These are phyloP conservation scores for Phenacoccus solenopsis DNA, from an alignment of 1,140 invertebrate species.

Conservation along the genomic window DNA sequence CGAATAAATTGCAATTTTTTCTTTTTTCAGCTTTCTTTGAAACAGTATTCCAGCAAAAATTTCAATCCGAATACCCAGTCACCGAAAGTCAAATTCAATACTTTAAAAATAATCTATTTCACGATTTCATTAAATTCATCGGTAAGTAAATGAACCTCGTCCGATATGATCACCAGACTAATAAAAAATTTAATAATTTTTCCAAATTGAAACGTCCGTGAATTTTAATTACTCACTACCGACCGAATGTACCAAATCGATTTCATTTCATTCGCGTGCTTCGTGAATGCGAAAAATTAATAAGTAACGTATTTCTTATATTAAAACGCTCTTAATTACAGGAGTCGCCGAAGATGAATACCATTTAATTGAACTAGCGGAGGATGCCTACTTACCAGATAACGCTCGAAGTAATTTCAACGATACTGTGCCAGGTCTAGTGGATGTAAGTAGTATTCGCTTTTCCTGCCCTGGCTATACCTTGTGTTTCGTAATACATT, in stretches of 20 bases:
- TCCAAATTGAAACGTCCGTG: background rate
- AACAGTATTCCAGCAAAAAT: background rate
- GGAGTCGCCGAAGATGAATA: background rate
- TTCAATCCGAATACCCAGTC: background rate
- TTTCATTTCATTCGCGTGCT: background rate
- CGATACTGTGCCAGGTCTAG: constrained; percentile 27
- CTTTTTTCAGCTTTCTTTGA: background rate
- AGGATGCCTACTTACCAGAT: background rate
- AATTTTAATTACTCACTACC: background rate
- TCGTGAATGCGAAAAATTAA: too few relatives aligned
- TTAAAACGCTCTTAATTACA: background rate
- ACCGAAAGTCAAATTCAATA: constrained; percentile 19
- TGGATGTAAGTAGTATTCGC: constrained; percentile 28
- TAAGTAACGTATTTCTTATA: background rate
- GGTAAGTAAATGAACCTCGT: constrained; percentile 22
- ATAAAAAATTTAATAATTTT: background rate
- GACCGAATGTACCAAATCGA: background rate
- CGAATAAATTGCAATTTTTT: background rate
- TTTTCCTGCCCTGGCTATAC: background rate
- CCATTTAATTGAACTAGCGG: background rate
- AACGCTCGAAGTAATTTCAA: constrained; percentile 25
- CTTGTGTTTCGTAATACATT: too few relatives aligned
- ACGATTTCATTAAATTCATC: constrained; percentile 26
- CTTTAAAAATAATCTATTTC: constrained; percentile 25
- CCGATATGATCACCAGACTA: background rate